These are phyloP conservation scores for Rhogogaster chlorosoma DNA, from an alignment of 2,888 invertebrate species.

Conservation along the genomic window DNA sequence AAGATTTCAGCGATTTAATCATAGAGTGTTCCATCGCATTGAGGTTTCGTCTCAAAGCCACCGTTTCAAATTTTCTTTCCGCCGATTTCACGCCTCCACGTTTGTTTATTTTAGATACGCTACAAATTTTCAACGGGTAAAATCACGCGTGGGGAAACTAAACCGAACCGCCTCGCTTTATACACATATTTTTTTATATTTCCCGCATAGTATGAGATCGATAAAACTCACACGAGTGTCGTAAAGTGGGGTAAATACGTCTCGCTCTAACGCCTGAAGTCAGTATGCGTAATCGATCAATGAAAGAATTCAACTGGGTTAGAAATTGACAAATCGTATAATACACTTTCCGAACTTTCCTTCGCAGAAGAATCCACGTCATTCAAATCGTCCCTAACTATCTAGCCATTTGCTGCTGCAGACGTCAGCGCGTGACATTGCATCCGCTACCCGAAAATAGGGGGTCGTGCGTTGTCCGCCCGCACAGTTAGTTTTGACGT, in stretches of 20 bases:
- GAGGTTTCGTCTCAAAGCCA: not conserved
- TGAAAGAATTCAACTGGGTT: no score
- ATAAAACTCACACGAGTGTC: constrained; percentile 32
- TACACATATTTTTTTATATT: no score
- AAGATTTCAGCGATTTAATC: not conserved
- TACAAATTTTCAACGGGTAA: not conserved
- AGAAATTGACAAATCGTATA: not conserved
- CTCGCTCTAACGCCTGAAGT: not conserved
- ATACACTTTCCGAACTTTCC: not conserved
- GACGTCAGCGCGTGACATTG: constrained; percentile 39
- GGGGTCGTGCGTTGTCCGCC: not conserved
- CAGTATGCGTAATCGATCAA: not conserved
- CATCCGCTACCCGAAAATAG: constrained; percentile 29
- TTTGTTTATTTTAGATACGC: not conserved
- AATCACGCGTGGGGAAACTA: constrained; percentile 4
- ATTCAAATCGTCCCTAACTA: not conserved
- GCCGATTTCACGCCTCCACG: not conserved
- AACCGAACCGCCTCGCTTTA: not conserved
- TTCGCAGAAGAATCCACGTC: no score
- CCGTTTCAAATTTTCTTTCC: not conserved
- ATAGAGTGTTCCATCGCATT: not conserved
- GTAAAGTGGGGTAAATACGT: constrained; percentile 28
- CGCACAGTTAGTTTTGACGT: constrained; percentile 36
- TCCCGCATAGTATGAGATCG: not conserved
- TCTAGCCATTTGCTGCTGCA: not conserved